Conservation (phyloP, 2,888 invertebrate genomes). For the Bursaphelenchus okinawaensis region DNA sequence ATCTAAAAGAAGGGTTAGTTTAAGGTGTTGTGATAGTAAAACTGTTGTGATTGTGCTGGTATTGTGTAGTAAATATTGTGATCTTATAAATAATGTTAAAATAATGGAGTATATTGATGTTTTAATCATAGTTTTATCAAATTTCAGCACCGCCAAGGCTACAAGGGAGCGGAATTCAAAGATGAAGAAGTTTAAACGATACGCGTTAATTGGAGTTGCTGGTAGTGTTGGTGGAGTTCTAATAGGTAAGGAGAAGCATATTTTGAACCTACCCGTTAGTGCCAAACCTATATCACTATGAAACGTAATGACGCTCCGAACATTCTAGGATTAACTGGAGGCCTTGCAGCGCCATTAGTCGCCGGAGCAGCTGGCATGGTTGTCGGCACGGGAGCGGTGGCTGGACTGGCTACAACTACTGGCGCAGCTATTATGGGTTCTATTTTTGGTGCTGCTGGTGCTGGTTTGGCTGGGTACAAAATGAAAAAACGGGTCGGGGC, state of each 20-base stretch:
- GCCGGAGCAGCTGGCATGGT: slow-evolving; percentile 61
- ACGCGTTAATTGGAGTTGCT: slow-evolving; percentile 67
- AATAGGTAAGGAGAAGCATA: slow-evolving; percentile 58
- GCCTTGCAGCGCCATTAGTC: slow-evolving; percentile 68
- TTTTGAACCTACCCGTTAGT: neutral
- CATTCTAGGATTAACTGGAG: slow-evolving; percentile 66
- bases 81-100: slow-evolving; percentile 2
- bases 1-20: slow-evolving; percentile 21
- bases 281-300: neutral
- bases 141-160: slow-evolving; percentile 62
- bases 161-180: slow-evolving; percentile 62
- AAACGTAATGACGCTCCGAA: slow-evolving; percentile 1
- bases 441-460: slow-evolving; percentile 68
- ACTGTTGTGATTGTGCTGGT: slow-evolving; percentile 11
- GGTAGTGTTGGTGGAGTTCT: slow-evolving; percentile 67
- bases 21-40: slow-evolving; percentile 23
- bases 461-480: slow-evolving; percentile 66
- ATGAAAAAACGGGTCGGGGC: slow-evolving; percentile 70
- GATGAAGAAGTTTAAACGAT: slow-evolving; percentile 65
- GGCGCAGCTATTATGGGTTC: slow-evolving; percentile 64
- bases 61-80: slow-evolving; percentile 6
- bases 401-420: slow-evolving; percentile 61
- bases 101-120: slow-evolving; percentile 2
- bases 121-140: slow-evolving; percentile 6
- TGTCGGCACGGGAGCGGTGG: slow-evolving; percentile 61